A percentile compares a stretch with the other conserved stretches of the same genome.
Conservation (phyloP, 2,797 vertebrate genomes). For the Labroides dimidiatus region DNA sequence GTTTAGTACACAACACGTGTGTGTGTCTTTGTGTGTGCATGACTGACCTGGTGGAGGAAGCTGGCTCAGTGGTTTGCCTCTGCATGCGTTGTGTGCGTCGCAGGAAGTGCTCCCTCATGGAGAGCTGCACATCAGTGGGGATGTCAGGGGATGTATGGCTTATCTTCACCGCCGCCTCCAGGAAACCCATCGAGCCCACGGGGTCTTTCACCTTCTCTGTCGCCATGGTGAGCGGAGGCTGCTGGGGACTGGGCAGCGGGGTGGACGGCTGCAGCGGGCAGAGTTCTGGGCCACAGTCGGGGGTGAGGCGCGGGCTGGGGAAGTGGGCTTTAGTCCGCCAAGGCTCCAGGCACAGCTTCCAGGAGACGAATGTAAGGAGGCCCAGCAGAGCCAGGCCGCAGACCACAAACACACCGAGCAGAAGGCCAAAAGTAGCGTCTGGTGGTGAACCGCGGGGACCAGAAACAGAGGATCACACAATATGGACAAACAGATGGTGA, state of each 20-base stretch:
- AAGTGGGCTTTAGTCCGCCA: slow-evolving; percentile 89
- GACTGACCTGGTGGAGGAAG: slow-evolving; percentile 94
- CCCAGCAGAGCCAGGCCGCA: slow-evolving; percentile 94
- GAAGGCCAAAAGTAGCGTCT: slow-evolving; percentile 93
- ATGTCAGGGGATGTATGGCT: slow-evolving; percentile 98
- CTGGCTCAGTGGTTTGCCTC: slow-evolving; percentile 94
- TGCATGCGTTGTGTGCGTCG: slow-evolving; percentile 92
- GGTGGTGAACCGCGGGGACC: slow-evolving; percentile 67
- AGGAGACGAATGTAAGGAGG: slow-evolving; percentile 92
- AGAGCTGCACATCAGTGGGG: slow-evolving; percentile 96
- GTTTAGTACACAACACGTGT: too few species aligned
- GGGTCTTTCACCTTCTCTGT: slow-evolving; percentile 96
- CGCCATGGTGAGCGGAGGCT: slow-evolving; percentile 88
- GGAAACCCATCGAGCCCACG: slow-evolving; percentile 88
- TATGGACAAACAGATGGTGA: slow-evolving; percentile 85
- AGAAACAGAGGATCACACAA: slow-evolving; percentile 71
- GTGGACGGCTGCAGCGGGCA: slow-evolving; percentile 64
- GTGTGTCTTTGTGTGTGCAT: not conserved
- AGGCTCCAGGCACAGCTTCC: slow-evolving; percentile 95
- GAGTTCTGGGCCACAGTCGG: slow-evolving; percentile 66
- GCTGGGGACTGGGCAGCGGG: slow-evolving; percentile 67
- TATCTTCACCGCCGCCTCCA: slow-evolving; percentile 98
- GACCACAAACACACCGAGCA: slow-evolving; percentile 89
- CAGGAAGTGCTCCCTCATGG: slow-evolving; percentile 95
- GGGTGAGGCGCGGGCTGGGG: slow-evolving; percentile 75